Percentiles rank a stretch among this genome's conserved stretches.
phyloP scores from a whole-genome alignment of 2,888 invertebrate genomes.

The Abrostola triplasia region DNA sequence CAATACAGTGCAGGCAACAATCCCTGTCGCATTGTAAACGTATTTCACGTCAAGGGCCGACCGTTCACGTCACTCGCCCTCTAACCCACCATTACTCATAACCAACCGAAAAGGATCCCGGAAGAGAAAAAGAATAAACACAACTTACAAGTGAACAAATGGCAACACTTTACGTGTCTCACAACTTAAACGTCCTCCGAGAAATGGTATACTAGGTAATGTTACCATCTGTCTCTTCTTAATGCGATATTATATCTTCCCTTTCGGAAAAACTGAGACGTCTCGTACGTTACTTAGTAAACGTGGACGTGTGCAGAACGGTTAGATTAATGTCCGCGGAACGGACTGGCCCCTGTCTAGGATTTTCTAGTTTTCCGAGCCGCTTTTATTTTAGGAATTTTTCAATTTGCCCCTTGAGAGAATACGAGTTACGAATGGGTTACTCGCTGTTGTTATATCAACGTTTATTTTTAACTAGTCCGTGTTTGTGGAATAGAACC shows the following conservation, averaged over 20 bases:
- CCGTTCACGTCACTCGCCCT: slow-evolving; percentile 70
- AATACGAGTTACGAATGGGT: slow-evolving; percentile 67
- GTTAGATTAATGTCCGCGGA: slow-evolving; percentile 62
- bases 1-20: slow-evolving; percentile 68
- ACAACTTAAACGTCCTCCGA: slow-evolving; percentile 79
- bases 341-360: slow-evolving; percentile 57
- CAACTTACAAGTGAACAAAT: slow-evolving; percentile 81
- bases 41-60: slow-evolving; percentile 70
- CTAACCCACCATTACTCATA: slow-evolving; percentile 79
- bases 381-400: slow-evolving; percentile 70
- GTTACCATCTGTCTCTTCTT: slow-evolving; percentile 77
- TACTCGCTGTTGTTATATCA: slow-evolving; percentile 60
- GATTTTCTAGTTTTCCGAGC: slow-evolving; percentile 63
- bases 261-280: slow-evolving; percentile 63
- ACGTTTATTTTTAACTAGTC: slow-evolving; percentile 35
- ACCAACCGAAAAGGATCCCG: slow-evolving; percentile 72
- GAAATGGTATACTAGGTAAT: slow-evolving; percentile 80
- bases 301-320: slow-evolving; percentile 59
- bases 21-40: slow-evolving; percentile 72
- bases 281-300: slow-evolving; percentile 64
- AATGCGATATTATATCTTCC: slow-evolving; percentile 75
- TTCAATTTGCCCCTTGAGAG: slow-evolving; percentile 75
- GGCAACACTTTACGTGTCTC: slow-evolving; percentile 83
- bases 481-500: slow-evolving; percentile 21
- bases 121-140: slow-evolving; percentile 79